These are phyloP conservation scores for Ciona savignyi DNA, from an alignment of 23 tunicate genomes.

Conservation along the genomic window DNA sequence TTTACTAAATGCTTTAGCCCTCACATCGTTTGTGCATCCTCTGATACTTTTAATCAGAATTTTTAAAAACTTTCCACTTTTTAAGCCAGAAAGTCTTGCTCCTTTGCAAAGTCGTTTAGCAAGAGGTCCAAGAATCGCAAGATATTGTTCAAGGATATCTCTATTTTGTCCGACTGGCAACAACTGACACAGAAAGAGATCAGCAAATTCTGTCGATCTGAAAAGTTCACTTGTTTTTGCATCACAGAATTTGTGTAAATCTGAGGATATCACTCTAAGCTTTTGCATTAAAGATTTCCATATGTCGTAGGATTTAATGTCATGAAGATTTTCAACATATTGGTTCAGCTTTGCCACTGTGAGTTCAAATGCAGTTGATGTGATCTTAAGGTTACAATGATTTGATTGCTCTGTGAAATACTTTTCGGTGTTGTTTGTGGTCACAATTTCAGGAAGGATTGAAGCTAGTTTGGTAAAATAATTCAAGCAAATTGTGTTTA, in stretches of 20 bases:
- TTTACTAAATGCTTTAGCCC: conserved; percentile 14
- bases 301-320: conserved; percentile 13
- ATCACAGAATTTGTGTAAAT: conserved; percentile 2
- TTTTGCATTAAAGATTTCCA: conserved; percentile 18
- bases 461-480: conserved; percentile 13
- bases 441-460: conserved; percentile 5
- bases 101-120: conserved; percentile 25
- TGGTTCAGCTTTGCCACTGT: conserved; percentile 6
- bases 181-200: conserved; percentile 34
- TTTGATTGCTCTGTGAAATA: conserved; percentile 16
- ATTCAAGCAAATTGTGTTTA: background rate
- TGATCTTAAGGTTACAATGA: conserved; percentile 4
- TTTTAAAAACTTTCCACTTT: conserved; percentile 21
- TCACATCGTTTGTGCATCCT: conserved; percentile 33
- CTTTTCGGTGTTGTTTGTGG: background rate
- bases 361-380: conserved; percentile 23
- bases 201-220: conserved; percentile 16
- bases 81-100: background rate
- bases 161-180: conserved; percentile 10
- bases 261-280: conserved; percentile 17
- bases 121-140: conserved; percentile 10
- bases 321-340: conserved; percentile 13
- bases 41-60: conserved; percentile 29
- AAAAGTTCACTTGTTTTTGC: background rate
- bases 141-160: conserved; percentile 8